Conservation (phyloP, 2,888 invertebrate species). For the Temnothorax ravouxi region DNA sequence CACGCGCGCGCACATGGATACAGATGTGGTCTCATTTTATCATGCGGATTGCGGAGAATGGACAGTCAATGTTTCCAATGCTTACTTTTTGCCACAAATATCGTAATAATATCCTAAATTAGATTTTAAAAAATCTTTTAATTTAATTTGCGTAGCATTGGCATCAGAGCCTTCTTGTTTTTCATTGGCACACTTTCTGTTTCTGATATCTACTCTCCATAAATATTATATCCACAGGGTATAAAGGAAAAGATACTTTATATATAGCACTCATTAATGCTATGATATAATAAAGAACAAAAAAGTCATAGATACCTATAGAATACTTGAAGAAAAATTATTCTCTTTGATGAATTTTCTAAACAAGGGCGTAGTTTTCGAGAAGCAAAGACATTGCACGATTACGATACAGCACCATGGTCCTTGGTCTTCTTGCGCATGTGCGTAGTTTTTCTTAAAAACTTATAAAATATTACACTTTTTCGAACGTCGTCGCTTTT, state of each 20-base stretch:
- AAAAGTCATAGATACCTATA: slow-evolving; percentile 59
- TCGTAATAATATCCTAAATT: slow-evolving; percentile 53
- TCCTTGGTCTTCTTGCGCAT: slow-evolving; percentile 16
- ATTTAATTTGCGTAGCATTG: slow-evolving; percentile 51
- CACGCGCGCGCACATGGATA: slow-evolving; percentile 60
- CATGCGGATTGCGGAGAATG: slow-evolving; percentile 63
- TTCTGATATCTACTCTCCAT: slow-evolving; percentile 56
- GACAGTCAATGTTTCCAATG: slow-evolving; percentile 64
- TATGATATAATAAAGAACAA: slow-evolving; percentile 53
- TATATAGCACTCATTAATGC: slow-evolving; percentile 51
- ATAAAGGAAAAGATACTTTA: slow-evolving; percentile 51
- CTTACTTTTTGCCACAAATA: slow-evolving; percentile 53
- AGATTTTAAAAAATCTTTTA: slow-evolving; percentile 49
- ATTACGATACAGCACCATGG: slow-evolving; percentile 21
- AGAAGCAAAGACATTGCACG: slow-evolving; percentile 28
- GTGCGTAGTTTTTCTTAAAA: slow-evolving; percentile 48
- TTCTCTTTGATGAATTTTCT: neutral
- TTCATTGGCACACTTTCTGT: slow-evolving; percentile 50
- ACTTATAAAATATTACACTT: slow-evolving; percentile 86
- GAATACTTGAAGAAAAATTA: slow-evolving; percentile 53
- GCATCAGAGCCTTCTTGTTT: neutral
- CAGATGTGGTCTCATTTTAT: slow-evolving; percentile 69
- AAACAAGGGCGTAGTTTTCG: slow-evolving; percentile 14
- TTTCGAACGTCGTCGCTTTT: slow-evolving; percentile 87
- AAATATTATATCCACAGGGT: slow-evolving; percentile 43